Evolutionary conservation across 2,113 vertebrate genomes (phyloP).

Genomic region (Pandion haliaetus): DNA sequence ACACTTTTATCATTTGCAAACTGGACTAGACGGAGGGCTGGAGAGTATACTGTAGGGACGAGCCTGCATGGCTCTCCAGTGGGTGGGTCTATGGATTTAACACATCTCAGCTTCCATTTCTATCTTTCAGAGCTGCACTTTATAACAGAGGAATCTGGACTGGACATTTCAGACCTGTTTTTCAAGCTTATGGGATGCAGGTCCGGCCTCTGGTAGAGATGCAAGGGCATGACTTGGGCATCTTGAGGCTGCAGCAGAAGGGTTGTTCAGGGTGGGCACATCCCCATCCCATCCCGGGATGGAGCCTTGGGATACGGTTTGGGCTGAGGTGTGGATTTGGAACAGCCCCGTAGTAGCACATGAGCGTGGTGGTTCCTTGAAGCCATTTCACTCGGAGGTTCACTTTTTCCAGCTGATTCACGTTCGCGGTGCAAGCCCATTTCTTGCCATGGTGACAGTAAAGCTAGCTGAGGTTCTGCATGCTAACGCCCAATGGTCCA

Average conservation of each 20-base stretch:
- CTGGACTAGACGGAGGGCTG: background rate
- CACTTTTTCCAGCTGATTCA: slow-evolving; percentile 10
- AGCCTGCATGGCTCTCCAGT: background rate
- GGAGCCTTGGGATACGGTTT: background rate
- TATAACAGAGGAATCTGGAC: background rate
- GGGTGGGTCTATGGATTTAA: background rate
- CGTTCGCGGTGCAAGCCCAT: background rate
- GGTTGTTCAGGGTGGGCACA: background rate
- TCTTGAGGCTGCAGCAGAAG: background rate
- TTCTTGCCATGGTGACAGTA: background rate
- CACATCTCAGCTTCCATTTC: background rate
- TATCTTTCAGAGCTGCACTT: background rate
- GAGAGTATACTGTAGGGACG: background rate
- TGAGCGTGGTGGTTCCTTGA: background rate
- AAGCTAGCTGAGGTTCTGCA: background rate
- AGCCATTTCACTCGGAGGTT: background rate
- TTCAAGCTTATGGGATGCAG: background rate
- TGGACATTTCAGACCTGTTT: background rate
- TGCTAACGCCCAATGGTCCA: background rate
- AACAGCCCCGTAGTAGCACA: background rate
- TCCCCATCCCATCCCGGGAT: accelerated
- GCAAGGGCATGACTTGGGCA: background rate
- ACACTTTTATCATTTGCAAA: slow-evolving; percentile 29
- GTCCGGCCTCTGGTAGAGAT: background rate
- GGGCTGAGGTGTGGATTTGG: background rate